phyloP scores from a whole-genome alignment of 1,140 invertebrate species.

The Akabosia matsudoensis region DNA sequence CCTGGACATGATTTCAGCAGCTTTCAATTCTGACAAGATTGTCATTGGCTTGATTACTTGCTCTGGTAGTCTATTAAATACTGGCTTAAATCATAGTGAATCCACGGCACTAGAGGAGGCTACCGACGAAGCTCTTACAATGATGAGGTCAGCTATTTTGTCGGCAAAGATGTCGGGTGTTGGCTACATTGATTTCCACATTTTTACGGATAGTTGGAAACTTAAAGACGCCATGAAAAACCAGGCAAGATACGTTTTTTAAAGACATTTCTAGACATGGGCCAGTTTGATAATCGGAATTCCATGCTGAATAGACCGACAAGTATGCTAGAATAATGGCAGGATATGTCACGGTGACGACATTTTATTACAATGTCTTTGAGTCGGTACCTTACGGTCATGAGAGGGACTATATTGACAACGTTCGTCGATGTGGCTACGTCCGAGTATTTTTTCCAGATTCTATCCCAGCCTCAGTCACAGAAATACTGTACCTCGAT shows the following conservation, averaged over 20 bases:
- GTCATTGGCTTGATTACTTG: not conserved
- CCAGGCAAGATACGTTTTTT: not conserved
- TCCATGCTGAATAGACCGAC: not conserved
- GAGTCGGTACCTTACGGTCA: not conserved
- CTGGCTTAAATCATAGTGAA: too few species aligned
- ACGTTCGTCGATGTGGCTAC: not conserved
- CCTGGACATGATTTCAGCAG: too few species aligned
- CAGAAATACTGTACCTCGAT: not conserved
- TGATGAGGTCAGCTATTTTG: not conserved
- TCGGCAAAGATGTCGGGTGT: not conserved
- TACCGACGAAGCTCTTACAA: not conserved
- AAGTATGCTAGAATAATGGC: not conserved
- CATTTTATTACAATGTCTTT: not conserved
- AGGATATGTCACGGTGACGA: not conserved
- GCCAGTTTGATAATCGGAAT: not conserved
- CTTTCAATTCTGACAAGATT: too few species aligned
- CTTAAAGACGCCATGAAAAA: not conserved
- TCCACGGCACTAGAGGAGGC: too few species aligned
- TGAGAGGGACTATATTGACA: not conserved
- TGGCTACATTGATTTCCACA: not conserved
- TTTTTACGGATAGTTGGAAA: not conserved
- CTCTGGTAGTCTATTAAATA: not conserved
- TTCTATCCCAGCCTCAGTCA: not conserved
- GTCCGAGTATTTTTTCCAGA: not conserved
- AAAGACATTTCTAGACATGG: not conserved